Conservation (phyloP, 1,140 invertebrate species). For the Onthophagus taurus region DNA sequence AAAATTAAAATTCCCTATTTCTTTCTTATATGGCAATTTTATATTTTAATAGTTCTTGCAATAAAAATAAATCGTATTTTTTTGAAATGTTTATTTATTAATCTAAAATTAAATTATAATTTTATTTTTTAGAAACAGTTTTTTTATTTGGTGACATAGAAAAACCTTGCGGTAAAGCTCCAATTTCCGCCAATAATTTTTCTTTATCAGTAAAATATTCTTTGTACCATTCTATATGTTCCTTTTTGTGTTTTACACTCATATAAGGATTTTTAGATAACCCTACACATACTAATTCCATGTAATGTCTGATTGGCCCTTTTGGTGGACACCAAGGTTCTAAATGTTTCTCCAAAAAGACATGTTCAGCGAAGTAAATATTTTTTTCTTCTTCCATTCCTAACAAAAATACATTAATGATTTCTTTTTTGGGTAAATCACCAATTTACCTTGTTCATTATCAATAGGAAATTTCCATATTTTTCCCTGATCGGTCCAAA, state of each 20-base stretch:
- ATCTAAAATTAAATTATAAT: too few relatives aligned
- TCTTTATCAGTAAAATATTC: slow-evolving; percentile 83
- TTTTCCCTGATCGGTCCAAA: slow-evolving; percentile 91
- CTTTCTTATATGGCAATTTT: too few relatives aligned
- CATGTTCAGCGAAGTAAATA: slow-evolving; percentile 82
- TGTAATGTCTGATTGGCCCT: slow-evolving; percentile 90
- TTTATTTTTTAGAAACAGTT: too few relatives aligned
- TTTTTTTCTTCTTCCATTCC: slow-evolving; percentile 69
- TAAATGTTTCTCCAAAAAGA: slow-evolving; percentile 83
- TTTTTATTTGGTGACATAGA: too few relatives aligned
- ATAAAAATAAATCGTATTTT: too few relatives aligned
- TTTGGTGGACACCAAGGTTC: slow-evolving; percentile 78
- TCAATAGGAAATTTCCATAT: slow-evolving; percentile 96
- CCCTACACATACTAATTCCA: slow-evolving; percentile 92
- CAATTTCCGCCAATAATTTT: slow-evolving; percentile 57
- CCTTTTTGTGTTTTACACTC: slow-evolving; percentile 75
- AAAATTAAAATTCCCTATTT: too few relatives aligned
- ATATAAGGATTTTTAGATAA: slow-evolving; percentile 91
- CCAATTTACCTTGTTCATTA: slow-evolving; percentile 81
- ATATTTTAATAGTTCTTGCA: too few relatives aligned
- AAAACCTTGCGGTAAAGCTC: slow-evolving; percentile 32
- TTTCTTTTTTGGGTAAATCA: slow-evolving; percentile 9
- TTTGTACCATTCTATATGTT: slow-evolving; percentile 88
- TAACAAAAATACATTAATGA: slow-evolving; percentile 39
- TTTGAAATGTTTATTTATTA: too few relatives aligned